Conservation (phyloP, 2,797 vertebrate species). For the Helarctos malayanus region DNA sequence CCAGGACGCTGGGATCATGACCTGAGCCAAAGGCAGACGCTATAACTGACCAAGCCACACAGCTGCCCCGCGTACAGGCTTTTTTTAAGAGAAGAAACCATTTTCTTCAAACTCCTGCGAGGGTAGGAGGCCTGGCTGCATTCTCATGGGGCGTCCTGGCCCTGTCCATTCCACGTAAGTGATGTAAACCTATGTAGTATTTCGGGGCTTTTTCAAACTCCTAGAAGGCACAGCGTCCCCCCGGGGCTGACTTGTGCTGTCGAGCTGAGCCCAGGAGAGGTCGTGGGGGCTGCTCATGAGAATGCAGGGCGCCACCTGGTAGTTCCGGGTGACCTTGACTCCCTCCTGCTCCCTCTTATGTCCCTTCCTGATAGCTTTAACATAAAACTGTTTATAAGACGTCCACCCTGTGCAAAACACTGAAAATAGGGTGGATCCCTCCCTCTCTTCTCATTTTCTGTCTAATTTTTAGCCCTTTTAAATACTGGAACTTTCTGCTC, state of each 20-base stretch:
- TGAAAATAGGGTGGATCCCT: not conserved
- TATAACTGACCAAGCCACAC: not conserved
- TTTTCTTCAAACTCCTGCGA: not conserved
- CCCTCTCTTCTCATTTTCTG: not conserved
- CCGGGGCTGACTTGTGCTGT: not conserved
- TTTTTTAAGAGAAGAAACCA: not conserved
- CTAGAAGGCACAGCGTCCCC: not conserved
- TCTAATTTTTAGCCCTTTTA: not conserved
- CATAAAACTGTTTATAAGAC: not conserved
- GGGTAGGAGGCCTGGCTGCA: not conserved
- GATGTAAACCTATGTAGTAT: not conserved
- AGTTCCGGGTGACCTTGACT: not conserved
- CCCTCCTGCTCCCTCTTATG: too few relatives aligned
- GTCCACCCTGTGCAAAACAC: not conserved
- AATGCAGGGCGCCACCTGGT: not conserved
- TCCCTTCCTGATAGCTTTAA: slow-evolving; percentile 22
- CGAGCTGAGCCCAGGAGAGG: not conserved
- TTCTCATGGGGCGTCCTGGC: not conserved
- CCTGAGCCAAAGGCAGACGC: not conserved
- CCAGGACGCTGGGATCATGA: not conserved
- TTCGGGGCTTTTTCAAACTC: slow-evolving; percentile 12
- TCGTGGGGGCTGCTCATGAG: not conserved
- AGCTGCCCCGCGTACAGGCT: not conserved
- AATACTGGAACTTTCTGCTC: not conserved
- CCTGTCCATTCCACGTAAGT: not conserved